Evolutionary conservation across 1,140 invertebrate genomes (phyloP), one percentile per base, ranked within the genome.

Genomic region (Aphelinus certus): DNA sequence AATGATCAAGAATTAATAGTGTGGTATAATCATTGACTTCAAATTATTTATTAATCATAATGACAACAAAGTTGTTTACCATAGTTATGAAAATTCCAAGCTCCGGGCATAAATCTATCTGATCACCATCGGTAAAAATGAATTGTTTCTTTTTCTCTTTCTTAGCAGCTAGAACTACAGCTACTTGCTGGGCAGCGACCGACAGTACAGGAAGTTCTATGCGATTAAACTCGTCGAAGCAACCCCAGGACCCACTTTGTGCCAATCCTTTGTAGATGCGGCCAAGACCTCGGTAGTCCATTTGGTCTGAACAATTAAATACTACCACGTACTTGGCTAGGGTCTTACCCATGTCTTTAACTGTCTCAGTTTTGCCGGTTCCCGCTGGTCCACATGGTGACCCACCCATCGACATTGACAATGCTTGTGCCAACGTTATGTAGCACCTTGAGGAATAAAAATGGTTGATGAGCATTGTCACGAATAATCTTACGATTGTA

Each of bases 251-350:
- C 3, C 97, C 97, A 46, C 96, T 98, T 85, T 98, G 97, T 0
- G 96, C 95, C 9, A 98, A 85, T 62, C 97, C 96, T 91, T 92
- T 93, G 77, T 95, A 97, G 79, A 97, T 97, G 72, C 96, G 91
- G 1, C 96, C 96, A 0, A 98, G 88, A 42, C 96, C 96, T 85
- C 96, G 91, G 85, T 97, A 98, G 88, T 99, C 97, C 97, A 99
- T 98, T 90, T 98, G 97, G 90, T 99, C 97, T 3, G 97, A 98
- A 83, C 97, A 99, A 88, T 99, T 99, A 87, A 98, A 98, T 1
- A 99, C 97, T 0, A 99, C 97, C 2, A 98, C 96, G 84, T 98
- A 98, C 88, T 98, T 98, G 26, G 96, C 97, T 4, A 99, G 88
- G 42, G 97, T 98, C 87, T 98, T 97, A 1, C 97, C 97, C 97